Evolutionary conservation across 1,140 invertebrate genomes (phyloP).

Genomic region (Thereuonema tuberculata): DNA sequence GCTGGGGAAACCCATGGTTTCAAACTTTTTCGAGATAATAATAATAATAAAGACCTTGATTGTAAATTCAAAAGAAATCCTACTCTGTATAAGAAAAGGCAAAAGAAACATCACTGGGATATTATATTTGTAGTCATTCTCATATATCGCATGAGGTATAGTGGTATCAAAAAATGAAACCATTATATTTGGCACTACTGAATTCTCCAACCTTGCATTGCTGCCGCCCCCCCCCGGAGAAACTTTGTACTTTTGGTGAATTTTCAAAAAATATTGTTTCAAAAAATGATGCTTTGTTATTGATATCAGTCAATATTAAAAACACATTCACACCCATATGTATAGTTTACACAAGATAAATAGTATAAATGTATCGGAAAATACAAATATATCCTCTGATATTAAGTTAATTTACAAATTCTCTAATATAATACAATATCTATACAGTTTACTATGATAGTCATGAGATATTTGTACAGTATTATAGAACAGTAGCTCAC

Average conservation of each 20-base stretch:
- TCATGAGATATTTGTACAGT: neutral
- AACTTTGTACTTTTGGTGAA: neutral
- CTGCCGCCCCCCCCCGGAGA: neutral
- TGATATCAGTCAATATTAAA: slow-evolving; percentile 2
- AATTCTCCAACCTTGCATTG: neutral
- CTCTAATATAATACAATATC: slow-evolving; percentile 4
- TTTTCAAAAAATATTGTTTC: neutral
- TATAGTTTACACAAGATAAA: neutral
- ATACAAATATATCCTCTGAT: slow-evolving; percentile 3
- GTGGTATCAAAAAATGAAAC: too few relatives aligned
- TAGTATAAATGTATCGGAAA: slow-evolving; percentile 4
- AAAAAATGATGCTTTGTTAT: neutral
- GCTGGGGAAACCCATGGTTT: too few relatives aligned
- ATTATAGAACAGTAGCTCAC: neutral
- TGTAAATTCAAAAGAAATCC: neutral
- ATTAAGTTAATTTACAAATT: neutral
- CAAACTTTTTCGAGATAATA: too few relatives aligned
- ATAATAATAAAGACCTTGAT: too few relatives aligned
- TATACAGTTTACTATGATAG: neutral
- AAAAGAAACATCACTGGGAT: too few relatives aligned
- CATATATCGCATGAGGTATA: too few relatives aligned
- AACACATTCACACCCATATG: slow-evolving; percentile 1
- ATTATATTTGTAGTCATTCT: too few relatives aligned
- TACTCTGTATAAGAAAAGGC: neutral
- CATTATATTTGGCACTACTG: too few relatives aligned